Evolutionary conservation across 2,113 vertebrate species (phyloP), one percentile per base, ranked within the genome.

Genomic region (Oenanthe melanoleuca): DNA sequence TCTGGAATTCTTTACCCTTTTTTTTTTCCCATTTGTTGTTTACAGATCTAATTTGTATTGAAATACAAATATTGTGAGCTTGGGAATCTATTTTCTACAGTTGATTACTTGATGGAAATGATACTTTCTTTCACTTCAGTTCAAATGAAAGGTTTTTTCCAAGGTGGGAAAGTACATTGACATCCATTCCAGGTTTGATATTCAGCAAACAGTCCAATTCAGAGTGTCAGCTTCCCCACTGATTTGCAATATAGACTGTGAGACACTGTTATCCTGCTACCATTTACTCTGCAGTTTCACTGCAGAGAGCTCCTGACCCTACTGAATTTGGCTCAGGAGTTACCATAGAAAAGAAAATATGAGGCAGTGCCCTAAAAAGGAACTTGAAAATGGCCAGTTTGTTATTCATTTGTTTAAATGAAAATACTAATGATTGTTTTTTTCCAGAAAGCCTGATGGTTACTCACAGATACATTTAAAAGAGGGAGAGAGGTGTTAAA

Each of bases 61-160:
- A 37, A 72, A 73, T 50, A 22, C 0, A 0, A 79, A 28, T n/a
- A 7, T 11, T 66, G 34, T 22, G 16, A 57, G 6, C 21, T 50
- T 44, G 19, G 29, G 8, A 72, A 45, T 45, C 11, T 33, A 17
- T 29, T 63, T 78, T 55, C 40, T 53, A 55, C 44, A 33, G 25
- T 10, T 22, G n/a, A 71, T 40, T 75, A 52, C 66, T 66, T 66
- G 60, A 81, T 47, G 61, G 31, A 71, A 86, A 56, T 3, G 0
- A 6, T 10, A 13, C 37, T n/a, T 88, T 59, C 26, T 42, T 80
- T 40, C 34, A 42, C 10, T 18, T 75, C 42, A 17, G 12, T 45
- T 71, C 8, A 55, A 40, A 64, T n/a, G 3, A 55, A 45, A 59
- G 15, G 2, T 18, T 65, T 55, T 77, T 64, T 44, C 24, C 44